These are phyloP conservation scores for Smithornis capensis DNA, from an alignment of 2,113 vertebrate species.

Conservation along the genomic window DNA sequence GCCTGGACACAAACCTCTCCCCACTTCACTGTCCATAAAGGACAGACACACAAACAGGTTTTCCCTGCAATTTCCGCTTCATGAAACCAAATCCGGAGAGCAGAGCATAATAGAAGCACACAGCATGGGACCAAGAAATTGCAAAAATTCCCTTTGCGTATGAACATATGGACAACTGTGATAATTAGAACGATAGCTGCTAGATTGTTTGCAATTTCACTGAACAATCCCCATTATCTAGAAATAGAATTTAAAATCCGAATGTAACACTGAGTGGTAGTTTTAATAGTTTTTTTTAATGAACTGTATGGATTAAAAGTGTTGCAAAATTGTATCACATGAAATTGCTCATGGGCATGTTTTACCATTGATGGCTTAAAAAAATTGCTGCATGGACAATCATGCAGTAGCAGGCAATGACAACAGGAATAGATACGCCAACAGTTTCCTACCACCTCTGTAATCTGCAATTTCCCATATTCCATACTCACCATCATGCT, in stretches of 20 bases:
- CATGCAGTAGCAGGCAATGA: not conserved
- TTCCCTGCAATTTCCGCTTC: constrained; percentile 13
- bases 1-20: not conserved
- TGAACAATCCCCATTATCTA: constrained; percentile 69
- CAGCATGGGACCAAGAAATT: constrained; percentile 55
- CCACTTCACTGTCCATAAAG: not conserved
- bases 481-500: not conserved
- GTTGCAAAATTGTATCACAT: not conserved
- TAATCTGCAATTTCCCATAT: not conserved
- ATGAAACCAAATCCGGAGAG: constrained; percentile 32
- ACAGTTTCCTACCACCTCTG: not conserved
- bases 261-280: constrained; percentile 6
- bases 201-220: constrained; percentile 61
- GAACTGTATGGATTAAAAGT: constrained; percentile 37
- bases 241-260: constrained; percentile 54
- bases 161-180: constrained; percentile 74
- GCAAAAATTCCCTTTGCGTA: constrained; percentile 58
- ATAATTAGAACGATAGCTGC: constrained; percentile 72
- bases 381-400: not conserved
- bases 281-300: constrained; percentile 63
- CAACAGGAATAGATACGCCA: not conserved
- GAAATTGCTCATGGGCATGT: constrained; percentile 42
- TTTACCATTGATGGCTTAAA: constrained; percentile 1
- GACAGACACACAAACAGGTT: constrained; percentile 1
- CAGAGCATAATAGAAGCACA: constrained; percentile 14